Conservation (phyloP, 2,113 vertebrate genomes). For the Atlantisia rogersi region DNA sequence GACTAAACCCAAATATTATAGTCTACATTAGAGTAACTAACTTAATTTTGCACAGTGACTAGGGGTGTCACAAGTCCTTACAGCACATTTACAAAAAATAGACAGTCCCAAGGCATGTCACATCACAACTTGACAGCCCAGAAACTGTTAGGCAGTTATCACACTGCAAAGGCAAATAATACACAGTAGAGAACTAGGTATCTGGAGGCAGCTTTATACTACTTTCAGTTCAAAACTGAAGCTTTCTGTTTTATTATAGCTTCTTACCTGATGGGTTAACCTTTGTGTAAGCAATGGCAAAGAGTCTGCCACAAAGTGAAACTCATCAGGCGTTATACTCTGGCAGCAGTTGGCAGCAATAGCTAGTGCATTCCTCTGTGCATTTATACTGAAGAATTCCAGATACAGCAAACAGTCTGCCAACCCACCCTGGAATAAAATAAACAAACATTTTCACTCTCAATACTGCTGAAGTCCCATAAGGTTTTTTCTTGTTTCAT, state of each 20-base stretch:
- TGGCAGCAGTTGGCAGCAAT: constrained; percentile 99
- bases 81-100: background rate
- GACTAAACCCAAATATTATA: background rate
- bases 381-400: constrained; percentile 99
- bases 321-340: constrained; percentile 98
- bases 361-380: constrained; percentile 97
- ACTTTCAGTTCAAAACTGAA: background rate
- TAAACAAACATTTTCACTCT: background rate
- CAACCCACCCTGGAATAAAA: constrained; percentile 87
- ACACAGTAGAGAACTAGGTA: background rate
- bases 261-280: constrained; percentile 94
- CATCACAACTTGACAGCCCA: background rate
- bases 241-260: background rate
- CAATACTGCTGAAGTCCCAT: background rate
- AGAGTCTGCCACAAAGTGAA: constrained; percentile 98
- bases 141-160: background rate
- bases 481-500: background rate
- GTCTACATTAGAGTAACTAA: background rate
- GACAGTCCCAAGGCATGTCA: rapidly evolving
- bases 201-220: background rate
- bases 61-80: background rate
- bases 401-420: constrained; percentile 96
- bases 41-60: background rate
- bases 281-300: constrained; percentile 96
- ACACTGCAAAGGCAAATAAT: background rate